These are phyloP conservation scores for Agrochola litura DNA, from an alignment of 2,888 invertebrate genomes.

Conservation along the genomic window DNA sequence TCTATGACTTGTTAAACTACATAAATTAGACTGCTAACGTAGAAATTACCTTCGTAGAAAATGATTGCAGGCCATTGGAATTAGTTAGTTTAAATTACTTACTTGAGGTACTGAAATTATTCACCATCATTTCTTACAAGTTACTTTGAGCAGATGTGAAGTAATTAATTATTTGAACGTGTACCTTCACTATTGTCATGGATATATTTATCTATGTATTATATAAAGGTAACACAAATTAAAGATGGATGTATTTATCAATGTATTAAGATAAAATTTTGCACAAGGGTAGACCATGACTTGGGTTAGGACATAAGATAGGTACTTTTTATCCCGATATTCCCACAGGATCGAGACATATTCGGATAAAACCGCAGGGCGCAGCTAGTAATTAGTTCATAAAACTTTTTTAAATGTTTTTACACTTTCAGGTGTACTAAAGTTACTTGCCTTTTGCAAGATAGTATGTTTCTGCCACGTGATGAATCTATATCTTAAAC, in stretches of 20 bases:
- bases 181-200: background rate
- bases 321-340: too few species aligned
- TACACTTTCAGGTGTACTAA: background rate
- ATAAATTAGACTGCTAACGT: conserved; percentile 40
- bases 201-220: background rate
- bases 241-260: too few species aligned
- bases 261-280: too few species aligned
- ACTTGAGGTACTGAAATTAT: conserved; percentile 3
- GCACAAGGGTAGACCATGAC: too few species aligned
- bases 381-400: background rate
- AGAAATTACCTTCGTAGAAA: conserved; percentile 16
- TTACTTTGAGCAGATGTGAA: conserved; percentile 35
- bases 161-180: conserved; percentile 16
- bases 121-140: conserved; percentile 27
- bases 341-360: too few species aligned
- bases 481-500: too few species aligned
- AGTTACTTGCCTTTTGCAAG: too few species aligned
- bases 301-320: too few species aligned
- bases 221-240: background rate
- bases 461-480: too few species aligned
- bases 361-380: too few species aligned
- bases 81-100: conserved; percentile 22
- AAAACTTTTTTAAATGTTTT: background rate
- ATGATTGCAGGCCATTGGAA: conserved; percentile 8
- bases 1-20: conserved; percentile 30